These are phyloP conservation scores for Akabosia matsudoensis DNA, from an alignment of 1,140 invertebrate genomes.

Conservation along the genomic window DNA sequence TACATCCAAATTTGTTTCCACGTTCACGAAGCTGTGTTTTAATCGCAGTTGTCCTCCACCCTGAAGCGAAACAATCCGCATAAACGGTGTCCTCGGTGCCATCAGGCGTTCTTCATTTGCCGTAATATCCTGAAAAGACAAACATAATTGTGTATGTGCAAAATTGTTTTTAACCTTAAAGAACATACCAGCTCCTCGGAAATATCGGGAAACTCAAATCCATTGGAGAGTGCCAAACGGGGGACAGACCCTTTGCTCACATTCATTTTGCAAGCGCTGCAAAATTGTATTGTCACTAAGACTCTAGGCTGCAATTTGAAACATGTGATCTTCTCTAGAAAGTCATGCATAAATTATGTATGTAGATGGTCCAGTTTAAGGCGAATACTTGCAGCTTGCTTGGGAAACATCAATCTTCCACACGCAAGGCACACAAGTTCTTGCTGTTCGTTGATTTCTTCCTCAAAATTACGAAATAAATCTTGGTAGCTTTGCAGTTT, in stretches of 20 bases:
- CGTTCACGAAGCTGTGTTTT: constrained; percentile 35
- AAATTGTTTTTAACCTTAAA: not conserved
- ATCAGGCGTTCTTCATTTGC: constrained; percentile 27
- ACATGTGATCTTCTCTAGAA: not conserved
- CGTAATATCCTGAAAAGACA: not conserved
- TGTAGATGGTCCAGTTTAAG: not conserved
- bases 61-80: constrained; percentile 30
- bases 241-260: not conserved
- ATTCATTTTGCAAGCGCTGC: not conserved
- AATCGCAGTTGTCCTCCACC: constrained; percentile 21
- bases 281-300: not conserved
- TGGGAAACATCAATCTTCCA: too few species aligned
- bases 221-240: constrained; percentile 31
- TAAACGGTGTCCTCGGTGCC: constrained; percentile 34
- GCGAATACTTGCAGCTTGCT: too few species aligned
- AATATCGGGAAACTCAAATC: constrained; percentile 29
- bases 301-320: not conserved
- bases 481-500: not conserved
- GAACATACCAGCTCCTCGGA: not conserved
- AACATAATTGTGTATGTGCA: not conserved
- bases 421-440: too few species aligned
- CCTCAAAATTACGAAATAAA: not conserved
- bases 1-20: constrained; percentile 29
- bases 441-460: not conserved
- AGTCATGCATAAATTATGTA: not conserved